Evolutionary conservation across 2,797 vertebrate species (phyloP).

Genomic region (Acanthiza pusilla): DNA sequence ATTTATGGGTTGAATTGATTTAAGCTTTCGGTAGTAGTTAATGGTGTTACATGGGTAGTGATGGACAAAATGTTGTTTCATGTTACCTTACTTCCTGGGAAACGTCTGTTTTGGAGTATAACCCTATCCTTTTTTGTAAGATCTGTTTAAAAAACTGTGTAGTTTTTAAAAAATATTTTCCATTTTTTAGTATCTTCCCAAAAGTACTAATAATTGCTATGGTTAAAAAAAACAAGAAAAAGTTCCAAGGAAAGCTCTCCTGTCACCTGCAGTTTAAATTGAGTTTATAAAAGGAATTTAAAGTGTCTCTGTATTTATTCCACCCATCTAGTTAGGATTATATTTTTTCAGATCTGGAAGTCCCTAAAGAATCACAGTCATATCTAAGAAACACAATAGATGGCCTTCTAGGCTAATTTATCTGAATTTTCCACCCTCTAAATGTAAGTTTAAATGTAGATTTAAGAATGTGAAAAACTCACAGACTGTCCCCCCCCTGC

Average conservation of each 20-base stretch:
- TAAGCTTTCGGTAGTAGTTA: background rate
- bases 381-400: constrained; percentile 1
- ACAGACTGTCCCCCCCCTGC: background rate
- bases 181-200: background rate
- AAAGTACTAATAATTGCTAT: background rate
- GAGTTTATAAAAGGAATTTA: background rate
- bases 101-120: background rate
- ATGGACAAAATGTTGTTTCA: background rate
- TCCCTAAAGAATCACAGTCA: background rate
- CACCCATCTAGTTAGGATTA: background rate
- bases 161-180: background rate
- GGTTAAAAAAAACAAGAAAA: background rate
- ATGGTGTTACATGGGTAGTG: background rate
- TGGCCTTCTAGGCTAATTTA: constrained; percentile 21
- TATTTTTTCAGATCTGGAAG: background rate
- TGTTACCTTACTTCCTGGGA: background rate
- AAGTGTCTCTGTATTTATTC: background rate
- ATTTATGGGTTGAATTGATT: background rate
- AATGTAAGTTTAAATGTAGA: background rate
- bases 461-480: background rate
- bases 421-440: background rate
- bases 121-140: background rate
- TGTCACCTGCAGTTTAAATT: background rate
- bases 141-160: background rate
- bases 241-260: background rate